Evolutionary conservation across 2,113 vertebrate species (phyloP), one percentile per base, ranked within the genome.

Genomic region (Trematocara variabile): DNA sequence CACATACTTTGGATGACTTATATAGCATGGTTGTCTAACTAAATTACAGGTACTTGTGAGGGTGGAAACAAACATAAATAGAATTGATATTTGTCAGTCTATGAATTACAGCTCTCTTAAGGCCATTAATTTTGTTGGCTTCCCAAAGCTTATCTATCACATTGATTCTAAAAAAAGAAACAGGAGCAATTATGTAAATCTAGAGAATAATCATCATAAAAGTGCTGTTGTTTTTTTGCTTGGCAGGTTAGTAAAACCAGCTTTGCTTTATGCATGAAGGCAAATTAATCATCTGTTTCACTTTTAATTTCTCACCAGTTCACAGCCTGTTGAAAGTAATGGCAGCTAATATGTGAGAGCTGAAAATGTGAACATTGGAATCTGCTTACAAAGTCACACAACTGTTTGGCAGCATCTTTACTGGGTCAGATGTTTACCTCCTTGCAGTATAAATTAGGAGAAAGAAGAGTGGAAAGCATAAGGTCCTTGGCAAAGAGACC

Each of bases 171-270:
- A 85, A 46, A 46, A 86, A 63, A 48, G 44, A 60, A 89, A 86
- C 77, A 54, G 6, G 25, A 82, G 48, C 53, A 84, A 89, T 87
- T 88, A 90, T 91, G 84, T 77, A 89, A 89, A 91, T 90, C 10
- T 34, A 41, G 5, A 82, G n/a, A 91, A 68, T 82, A 85, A 87
- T 70, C 86, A 77, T 56, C 77, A 18, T 8, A 68, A 70, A 85
- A 54, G 25, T 25, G 39, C 6, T 63, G 77, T 65, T 85, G 53
- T 85, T 77, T 83, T 60, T 55, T 79, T 83, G 84, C 86, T 77
- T 56, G 78, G 79, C 37, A 85, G 82, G 80, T 65, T 77, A 9
- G 34, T 50, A 37, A 46, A 79, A 77, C 46, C 79, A 79, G 39
- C 7, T 87, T 91, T 70, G 50, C 55, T 70, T 81, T 53, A 65